phyloP scores from a whole-genome alignment of 1,140 invertebrate genomes.

The Phymorhynchus buccinoides region DNA sequence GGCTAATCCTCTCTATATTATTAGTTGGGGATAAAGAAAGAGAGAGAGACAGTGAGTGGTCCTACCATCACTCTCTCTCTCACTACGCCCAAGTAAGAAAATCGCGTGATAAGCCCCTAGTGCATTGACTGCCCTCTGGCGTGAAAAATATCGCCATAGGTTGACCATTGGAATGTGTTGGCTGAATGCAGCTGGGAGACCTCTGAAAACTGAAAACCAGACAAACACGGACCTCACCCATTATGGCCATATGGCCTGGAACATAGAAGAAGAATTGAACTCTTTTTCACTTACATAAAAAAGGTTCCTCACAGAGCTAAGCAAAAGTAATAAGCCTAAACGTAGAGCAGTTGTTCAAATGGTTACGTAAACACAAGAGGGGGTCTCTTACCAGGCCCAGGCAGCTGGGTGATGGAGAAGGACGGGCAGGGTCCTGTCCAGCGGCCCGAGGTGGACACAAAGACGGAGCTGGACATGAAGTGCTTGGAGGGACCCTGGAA shows the following conservation, averaged over 20 bases:
- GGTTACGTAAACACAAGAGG: background rate
- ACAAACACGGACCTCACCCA: background rate
- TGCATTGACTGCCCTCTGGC: no score
- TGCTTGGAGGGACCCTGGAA: constrained; percentile 68
- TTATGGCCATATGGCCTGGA: no score
- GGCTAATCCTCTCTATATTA: no score
- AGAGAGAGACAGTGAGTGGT: no score
- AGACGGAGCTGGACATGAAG: constrained; percentile 71
- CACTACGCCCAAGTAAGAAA: no score
- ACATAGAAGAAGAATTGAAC: no score
- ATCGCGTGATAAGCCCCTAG: no score
- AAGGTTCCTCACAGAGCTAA: background rate
- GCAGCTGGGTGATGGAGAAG: constrained; percentile 47
- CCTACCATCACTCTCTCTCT: no score
- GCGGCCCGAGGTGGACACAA: constrained; percentile 69
- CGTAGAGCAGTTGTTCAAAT: background rate
- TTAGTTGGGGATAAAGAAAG: no score
- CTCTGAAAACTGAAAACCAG: background rate
- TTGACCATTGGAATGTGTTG: no score
- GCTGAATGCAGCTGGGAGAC: no score
- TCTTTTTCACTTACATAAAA: background rate
- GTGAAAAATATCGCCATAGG: no score
- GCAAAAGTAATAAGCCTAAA: background rate
- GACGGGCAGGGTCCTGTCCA: constrained; percentile 57
- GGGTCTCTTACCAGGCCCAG: constrained; percentile 63